These are phyloP conservation scores for Mesorhabditis belari DNA, from an alignment of 2,888 invertebrate species.

Conservation along the genomic window DNA sequence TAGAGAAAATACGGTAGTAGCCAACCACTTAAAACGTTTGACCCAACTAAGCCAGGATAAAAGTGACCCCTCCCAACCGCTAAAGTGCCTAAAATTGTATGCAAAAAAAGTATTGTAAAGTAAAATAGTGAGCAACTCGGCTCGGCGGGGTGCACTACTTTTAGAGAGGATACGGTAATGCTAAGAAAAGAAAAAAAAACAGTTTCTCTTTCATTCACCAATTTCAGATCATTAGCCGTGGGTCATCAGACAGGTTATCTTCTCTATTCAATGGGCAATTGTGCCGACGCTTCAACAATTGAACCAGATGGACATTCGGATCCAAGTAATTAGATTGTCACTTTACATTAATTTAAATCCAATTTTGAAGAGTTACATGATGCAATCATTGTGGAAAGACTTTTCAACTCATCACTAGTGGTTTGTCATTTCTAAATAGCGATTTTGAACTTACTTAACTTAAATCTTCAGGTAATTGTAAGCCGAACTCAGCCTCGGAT, in stretches of 20 bases:
- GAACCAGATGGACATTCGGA: slow-evolving; percentile 15
- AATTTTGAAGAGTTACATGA: slow-evolving; percentile 9
- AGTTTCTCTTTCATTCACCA: too few relatives aligned
- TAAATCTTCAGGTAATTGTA: not conserved
- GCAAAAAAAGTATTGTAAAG: too few relatives aligned
- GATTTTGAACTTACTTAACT: not conserved
- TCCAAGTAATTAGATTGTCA: slow-evolving; percentile 5
- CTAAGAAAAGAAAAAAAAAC: too few relatives aligned
- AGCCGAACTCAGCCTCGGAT: slow-evolving; percentile 69
- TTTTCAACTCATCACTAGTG: slow-evolving; percentile 92
- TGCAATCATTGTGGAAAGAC: slow-evolving; percentile 69
- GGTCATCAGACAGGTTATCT: slow-evolving; percentile 84
- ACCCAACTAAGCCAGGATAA: too few relatives aligned
- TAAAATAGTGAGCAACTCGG: too few relatives aligned
- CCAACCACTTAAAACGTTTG: too few relatives aligned
- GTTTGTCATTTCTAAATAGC: slow-evolving; percentile 72
- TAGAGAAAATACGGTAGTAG: too few relatives aligned
- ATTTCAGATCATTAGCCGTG: slow-evolving; percentile 77
- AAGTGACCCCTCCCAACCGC: too few relatives aligned
- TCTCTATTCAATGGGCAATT: slow-evolving; percentile 72
- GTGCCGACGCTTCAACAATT: slow-evolving; percentile 27
- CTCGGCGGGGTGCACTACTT: too few relatives aligned
- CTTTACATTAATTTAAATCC: not conserved
- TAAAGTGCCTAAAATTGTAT: too few relatives aligned
- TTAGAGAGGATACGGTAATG: too few relatives aligned